Evolutionary conservation across 1,140 invertebrate species (phyloP), one percentile per base, ranked within the genome.

Genomic region (Coelopa frigida): DNA sequence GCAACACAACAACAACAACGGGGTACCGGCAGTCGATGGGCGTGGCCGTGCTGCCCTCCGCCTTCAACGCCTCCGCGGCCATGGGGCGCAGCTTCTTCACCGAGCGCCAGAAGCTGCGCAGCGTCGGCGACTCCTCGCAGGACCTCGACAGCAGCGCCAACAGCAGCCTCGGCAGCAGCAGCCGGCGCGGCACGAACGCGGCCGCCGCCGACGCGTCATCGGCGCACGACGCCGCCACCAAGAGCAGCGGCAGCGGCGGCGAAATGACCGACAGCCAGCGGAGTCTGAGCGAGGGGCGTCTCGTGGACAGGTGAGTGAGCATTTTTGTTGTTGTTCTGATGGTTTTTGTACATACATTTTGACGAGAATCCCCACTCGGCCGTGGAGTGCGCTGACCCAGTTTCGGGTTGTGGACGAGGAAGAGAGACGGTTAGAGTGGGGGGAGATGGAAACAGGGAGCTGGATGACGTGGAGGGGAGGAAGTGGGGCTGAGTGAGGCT

Each of bases 201-300:
- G 26, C 3, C 36, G 45, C 3, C 17, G n/a, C n/a, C n/a, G n/a
- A n/a, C n/a, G n/a, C n/a, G 27, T 14, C 27, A 29, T 8, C 14
- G 27, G 27, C 8, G 14, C 14, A 8, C 27, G 27, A 10, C 27
- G 27, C 8, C 8, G 8, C 27, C 8, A 29, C 27, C 8, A 14
- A 29, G 8, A 41, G 36, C 15, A 44, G 43, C 26, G 32, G 24
- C 12, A 50, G 42, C 6, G 49, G 39, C 21, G 44, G 50, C 31
- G 66, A 69, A 32, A 69, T 69, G 47, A 57, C 55, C 33, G 66
- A 69, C 27, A 68, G 63, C 46, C 66, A 69, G 45, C 54, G 66
- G 2, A 68, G 66, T 14, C 56, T 69, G 5, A 69, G 66, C 45
- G 66, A 68, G 40, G 63, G 53, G 36, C 57, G 66, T 0, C 47